A percentile compares a stretch with the other conserved stretches of the same genome.
phyloP scores from a whole-genome alignment of 2,888 invertebrate species.

The Drosophila greeni region DNA sequence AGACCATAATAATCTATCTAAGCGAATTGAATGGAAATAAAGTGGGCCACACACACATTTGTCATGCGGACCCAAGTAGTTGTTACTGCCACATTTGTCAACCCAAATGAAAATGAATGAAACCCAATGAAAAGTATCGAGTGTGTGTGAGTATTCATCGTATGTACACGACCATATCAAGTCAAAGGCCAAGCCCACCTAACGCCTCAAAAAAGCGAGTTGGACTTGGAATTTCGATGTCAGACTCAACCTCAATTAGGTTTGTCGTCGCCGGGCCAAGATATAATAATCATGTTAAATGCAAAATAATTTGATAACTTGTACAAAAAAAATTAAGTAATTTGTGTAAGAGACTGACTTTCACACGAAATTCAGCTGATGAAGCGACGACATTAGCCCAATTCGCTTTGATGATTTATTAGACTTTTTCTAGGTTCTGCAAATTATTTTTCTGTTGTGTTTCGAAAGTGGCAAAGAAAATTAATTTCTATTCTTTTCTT shows the following conservation, averaged over 20 bases:
- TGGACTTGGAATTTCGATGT: conserved; percentile 31
- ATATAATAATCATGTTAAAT: conserved; percentile 49
- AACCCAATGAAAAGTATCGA: conserved; percentile 55
- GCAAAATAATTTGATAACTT: conserved; percentile 63
- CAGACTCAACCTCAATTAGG: conserved; percentile 34
- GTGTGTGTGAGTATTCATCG: conserved; percentile 40
- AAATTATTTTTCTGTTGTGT: conserved; percentile 57
- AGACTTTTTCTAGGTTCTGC: conserved; percentile 68
- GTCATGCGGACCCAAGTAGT: conserved; percentile 14
- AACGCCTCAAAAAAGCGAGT: conserved; percentile 38
- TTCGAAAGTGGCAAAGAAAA: conserved; percentile 50
- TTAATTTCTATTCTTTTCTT: conserved; percentile 61
- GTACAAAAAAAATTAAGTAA: conserved; percentile 61
- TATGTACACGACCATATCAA: conserved; percentile 36
- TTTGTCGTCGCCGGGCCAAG: conserved; percentile 28
- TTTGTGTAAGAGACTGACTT: conserved; percentile 51
- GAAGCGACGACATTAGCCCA: conserved; percentile 66
- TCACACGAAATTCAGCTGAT: conserved; percentile 52
- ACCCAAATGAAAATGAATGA: conserved; percentile 70
- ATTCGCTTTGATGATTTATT: conserved; percentile 67
- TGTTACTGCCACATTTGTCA: conserved; percentile 68
- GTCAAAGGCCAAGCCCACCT: conserved; percentile 50
- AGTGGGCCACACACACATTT: conserved; percentile 59
- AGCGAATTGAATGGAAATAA: conserved; percentile 66
- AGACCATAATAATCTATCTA: conserved; percentile 44